Percentiles rank a stretch among this genome's conserved stretches.
Conservation (phyloP, 2,113 vertebrate species). For the Calcarius ornatus region DNA sequence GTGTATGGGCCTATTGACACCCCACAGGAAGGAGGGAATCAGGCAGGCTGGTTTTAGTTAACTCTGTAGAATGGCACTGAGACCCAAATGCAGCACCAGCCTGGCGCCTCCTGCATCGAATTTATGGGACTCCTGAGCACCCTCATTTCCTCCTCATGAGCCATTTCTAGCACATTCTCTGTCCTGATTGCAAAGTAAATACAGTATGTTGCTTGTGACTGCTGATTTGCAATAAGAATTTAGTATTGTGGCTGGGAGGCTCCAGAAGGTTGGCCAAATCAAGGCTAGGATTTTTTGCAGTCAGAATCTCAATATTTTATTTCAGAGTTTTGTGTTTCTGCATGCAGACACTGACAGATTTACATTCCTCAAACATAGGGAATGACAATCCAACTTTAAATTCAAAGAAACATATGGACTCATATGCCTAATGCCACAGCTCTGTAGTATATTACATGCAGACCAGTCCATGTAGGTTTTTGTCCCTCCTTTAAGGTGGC, state of each 20-base stretch:
- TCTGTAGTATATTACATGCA: not conserved
- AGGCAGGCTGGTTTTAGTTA: rapidly evolving
- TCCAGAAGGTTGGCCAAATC: not conserved
- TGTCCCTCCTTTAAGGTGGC: not conserved
- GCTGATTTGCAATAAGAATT: not conserved
- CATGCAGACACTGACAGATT: not conserved
- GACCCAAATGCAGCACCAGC: not conserved
- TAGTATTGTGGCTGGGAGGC: not conserved
- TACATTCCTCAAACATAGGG: not conserved
- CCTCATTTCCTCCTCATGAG: not conserved
- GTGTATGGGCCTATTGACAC: not conserved
- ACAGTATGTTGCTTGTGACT: not conserved
- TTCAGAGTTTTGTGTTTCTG: not conserved
- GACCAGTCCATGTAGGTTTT: not conserved
- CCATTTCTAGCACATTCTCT: not conserved
- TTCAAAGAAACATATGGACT: not conserved
- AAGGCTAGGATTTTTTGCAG: not conserved
- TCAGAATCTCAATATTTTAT: not conserved
- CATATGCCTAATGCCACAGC: not conserved
- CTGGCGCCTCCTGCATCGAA: not conserved
- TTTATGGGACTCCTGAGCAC: not conserved
- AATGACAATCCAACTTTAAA: not conserved
- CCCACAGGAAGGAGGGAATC: not conserved
- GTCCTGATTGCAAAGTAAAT: not conserved
- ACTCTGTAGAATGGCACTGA: not conserved